Evolutionary conservation across 2,888 invertebrate species (phyloP).

Genomic region (Sarcophaga rosellei): DNA sequence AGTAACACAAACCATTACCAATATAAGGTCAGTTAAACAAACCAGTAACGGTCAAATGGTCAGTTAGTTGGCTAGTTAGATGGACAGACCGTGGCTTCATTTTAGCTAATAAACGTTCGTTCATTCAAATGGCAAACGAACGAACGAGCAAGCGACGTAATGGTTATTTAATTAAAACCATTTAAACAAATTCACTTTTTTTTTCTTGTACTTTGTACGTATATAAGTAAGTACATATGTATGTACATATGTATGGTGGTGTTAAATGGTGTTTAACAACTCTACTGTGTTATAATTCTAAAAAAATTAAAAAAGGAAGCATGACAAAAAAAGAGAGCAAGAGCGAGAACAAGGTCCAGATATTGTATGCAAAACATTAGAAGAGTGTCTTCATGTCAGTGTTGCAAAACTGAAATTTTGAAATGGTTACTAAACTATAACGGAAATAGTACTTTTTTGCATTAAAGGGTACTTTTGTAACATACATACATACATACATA

Average conservation of each 20-base stretch:
- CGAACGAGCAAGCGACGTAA: neutral
- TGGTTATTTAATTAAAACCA: conserved; percentile 56
- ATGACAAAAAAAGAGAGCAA: no score
- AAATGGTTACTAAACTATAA: no score
- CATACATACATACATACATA: no score
- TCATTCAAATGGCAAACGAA: neutral
- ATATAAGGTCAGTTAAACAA: conserved; percentile 26
- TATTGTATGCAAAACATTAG: no score
- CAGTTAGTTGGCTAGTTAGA: neutral
- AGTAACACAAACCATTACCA: neutral
- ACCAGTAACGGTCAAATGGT: neutral
- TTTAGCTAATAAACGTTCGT: neutral
- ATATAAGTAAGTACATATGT: neutral
- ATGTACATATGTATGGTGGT: conserved; percentile 25
- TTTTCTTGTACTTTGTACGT: conserved; percentile 45
- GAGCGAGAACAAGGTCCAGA: no score
- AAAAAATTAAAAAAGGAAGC: no score
- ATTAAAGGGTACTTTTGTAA: no score
- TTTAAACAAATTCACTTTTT: conserved; percentile 58
- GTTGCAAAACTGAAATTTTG: no score
- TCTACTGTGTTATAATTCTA: no score
- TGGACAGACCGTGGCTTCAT: neutral
- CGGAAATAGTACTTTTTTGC: no score
- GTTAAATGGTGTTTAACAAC: no score
- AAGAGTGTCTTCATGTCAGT: no score